Evolutionary conservation across 2,113 vertebrate species (phyloP).

Genomic region (Neotoma lepida): DNA sequence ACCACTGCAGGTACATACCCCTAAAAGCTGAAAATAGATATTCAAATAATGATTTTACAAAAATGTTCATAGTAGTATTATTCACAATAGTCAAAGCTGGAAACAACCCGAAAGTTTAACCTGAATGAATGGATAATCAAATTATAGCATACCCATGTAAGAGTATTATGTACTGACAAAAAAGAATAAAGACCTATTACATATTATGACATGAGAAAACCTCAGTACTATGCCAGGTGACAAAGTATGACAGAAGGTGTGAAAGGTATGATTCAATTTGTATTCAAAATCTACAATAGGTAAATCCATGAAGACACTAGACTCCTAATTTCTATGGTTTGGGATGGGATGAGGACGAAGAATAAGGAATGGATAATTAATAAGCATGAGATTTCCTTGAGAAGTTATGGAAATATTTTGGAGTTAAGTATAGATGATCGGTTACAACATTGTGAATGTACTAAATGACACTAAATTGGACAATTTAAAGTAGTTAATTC

Average conservation of each 20-base stretch:
- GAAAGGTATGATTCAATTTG: not conserved
- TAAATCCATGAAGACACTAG: not conserved
- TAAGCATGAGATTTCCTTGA: not conserved
- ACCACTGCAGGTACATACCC: not conserved
- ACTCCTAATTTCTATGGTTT: not conserved
- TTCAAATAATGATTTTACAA: not conserved
- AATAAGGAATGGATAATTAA: not conserved
- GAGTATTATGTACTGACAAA: not conserved
- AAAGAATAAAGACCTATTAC: not conserved
- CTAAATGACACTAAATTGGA: not conserved
- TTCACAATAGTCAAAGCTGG: not conserved
- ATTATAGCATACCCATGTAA: not conserved
- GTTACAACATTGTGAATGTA: not conserved
- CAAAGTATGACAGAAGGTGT: not conserved
- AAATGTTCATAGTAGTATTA: constrained; percentile 4
- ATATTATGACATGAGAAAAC: not conserved
- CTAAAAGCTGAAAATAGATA: constrained; percentile 10
- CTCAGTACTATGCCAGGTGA: not conserved
- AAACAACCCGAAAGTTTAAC: not conserved
- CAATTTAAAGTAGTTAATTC: not conserved
- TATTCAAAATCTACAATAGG: not conserved
- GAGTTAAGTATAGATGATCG: not conserved
- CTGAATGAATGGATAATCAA: not conserved
- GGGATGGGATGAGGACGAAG: not conserved
- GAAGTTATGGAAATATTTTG: constrained; percentile 1